Base-by-base conservation (phyloP, 35 echinoderm and acorn worm genomes). In the Ophiothrix spiculata region DNA sequence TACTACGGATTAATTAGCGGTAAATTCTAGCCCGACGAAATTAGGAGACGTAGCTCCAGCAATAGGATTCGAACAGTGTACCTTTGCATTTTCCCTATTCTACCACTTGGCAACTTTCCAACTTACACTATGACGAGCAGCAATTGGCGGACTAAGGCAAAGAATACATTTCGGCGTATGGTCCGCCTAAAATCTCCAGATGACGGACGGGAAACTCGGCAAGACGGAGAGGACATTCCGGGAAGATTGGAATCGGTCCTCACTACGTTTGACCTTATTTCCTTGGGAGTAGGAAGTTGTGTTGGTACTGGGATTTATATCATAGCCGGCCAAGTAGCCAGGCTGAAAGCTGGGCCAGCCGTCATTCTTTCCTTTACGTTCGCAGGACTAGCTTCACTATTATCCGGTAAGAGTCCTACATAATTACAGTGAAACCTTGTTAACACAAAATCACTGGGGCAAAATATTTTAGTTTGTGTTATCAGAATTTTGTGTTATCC, bases 281-380 rank as follows among this genome's bases (percentile, higher is more conserved):
- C 92, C n/a, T 75, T 99, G 1, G 96, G 96, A 14, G 96, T 99
- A 1, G 96, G 96, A 3, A 99, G 96, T 76, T 99, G 96, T 56
- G 92, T 99, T 88, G 96, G 96, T 15, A 99, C 96, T 2, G 96
- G 96, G 0, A 99, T 99, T 92, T 99, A 99, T 64, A 89, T 99
- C 4, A 92, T 99, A 38, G 94, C 96, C 23, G 96, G 96, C 36
- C 81, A 94, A 74, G 92, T 99, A n/a, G 96, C 92, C 1, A 91
- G 96, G 40, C 81, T 92, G 39, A 91, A 94, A 89, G 96, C 96
- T 6, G 96, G 96, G 21, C 96, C 96, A 14, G 96, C 88, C 29
- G 92, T 99, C 11, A 94, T 99, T 36, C 37, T 99, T 1, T 99
- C 96, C 31, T 99, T 99, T 79, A 89, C 86, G 56, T 89, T 99